A percentile compares a stretch with the other conserved stretches of the same genome.
Conservation (phyloP, 1,140 invertebrate genomes). For the Drosophila guanche region DNA sequence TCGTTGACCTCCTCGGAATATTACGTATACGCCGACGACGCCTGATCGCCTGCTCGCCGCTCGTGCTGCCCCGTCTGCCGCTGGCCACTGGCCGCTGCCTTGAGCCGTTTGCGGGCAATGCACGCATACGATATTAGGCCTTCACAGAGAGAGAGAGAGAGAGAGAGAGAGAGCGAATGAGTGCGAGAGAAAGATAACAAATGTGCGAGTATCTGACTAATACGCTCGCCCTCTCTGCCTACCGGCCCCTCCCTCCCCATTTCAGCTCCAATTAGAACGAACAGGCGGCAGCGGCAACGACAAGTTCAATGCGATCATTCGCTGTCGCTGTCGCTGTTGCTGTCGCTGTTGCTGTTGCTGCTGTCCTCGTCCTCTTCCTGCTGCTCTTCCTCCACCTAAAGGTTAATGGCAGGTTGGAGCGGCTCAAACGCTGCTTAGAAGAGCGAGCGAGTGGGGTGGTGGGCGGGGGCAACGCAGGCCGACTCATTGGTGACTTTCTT, state of each 20-base stretch:
- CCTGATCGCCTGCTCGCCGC: slow-evolving; percentile 4
- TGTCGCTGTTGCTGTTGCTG: not conserved
- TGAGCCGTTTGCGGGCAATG: slow-evolving; percentile 52
- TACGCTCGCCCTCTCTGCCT: too few relatives aligned
- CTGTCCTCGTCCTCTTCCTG: not conserved
- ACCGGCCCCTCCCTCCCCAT: slow-evolving; percentile 34
- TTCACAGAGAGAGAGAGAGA: slow-evolving; percentile 24
- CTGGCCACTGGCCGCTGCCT: slow-evolving; percentile 9
- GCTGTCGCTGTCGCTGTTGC: too few relatives aligned
- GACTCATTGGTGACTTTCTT: slow-evolving; percentile 18
- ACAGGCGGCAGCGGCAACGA: slow-evolving; percentile 26
- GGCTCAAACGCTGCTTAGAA: slow-evolving; percentile 25
- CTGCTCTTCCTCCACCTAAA: slow-evolving; percentile 14
- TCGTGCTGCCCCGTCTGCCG: slow-evolving; percentile 12
- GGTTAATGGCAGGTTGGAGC: slow-evolving; percentile 45
- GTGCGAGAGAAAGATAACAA: slow-evolving; percentile 12
- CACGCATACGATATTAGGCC: slow-evolving; percentile 61
- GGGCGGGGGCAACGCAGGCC: too few relatives aligned
- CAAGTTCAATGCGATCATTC: slow-evolving; percentile 61
- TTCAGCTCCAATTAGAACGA: slow-evolving; percentile 75
- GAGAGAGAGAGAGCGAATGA: not conserved
- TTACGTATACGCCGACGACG: slow-evolving; percentile 39
- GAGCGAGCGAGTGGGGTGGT: not conserved
- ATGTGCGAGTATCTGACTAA: slow-evolving; percentile 23
- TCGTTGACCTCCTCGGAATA: slow-evolving; percentile 34